Conservation (phyloP, 2,797 vertebrate species). For the Darevskia nairensis region DNA sequence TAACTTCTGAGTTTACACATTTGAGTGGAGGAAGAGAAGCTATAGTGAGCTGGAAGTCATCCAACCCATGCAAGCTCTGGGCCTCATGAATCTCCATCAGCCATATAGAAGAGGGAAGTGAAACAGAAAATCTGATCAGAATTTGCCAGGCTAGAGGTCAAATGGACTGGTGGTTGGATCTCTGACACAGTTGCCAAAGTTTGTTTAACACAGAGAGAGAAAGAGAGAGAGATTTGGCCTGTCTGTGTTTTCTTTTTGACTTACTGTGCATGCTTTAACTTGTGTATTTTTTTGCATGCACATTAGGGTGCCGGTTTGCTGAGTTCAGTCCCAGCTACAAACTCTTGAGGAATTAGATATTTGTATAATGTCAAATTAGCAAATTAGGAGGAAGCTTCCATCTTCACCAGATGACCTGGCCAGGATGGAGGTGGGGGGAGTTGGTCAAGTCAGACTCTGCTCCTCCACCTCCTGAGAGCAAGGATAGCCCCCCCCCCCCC, state of each 20-base stretch:
- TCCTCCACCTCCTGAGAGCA: no score
- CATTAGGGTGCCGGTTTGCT: no score
- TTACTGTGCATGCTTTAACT: neutral
- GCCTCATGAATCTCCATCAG: neutral
- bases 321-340: neutral
- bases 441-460: no score
- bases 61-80: neutral
- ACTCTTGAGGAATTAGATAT: no score
- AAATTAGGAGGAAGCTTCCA: no score
- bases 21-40: neutral
- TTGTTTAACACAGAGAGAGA: neutral
- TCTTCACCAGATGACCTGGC: no score
- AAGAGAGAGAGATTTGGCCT: neutral
- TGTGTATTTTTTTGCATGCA: neutral
- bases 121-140: neutral
- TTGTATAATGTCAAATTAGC: no score
- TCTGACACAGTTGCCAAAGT: neutral
- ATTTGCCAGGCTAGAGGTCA: neutral
- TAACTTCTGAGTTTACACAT: neutral
- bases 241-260: neutral
- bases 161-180: neutral
- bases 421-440: no score
- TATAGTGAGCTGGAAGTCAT: neutral
- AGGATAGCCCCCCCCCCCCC: no score
- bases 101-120: neutral